These are phyloP conservation scores for Nysson spinosus DNA, from an alignment of 2,888 invertebrate species.

Conservation along the genomic window DNA sequence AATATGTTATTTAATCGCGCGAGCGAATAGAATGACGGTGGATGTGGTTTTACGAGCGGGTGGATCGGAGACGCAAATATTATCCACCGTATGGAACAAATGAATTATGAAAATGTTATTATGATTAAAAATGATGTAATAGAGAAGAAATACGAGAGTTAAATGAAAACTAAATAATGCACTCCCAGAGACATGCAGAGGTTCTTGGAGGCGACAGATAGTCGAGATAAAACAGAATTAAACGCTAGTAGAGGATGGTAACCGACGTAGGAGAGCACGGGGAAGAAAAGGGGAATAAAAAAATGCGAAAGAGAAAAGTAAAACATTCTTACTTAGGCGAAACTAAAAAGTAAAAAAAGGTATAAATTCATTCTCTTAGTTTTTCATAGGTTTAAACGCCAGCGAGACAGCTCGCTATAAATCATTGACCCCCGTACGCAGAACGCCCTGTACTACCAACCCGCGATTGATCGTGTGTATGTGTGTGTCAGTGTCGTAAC, in stretches of 20 bases:
- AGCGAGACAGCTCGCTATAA: constrained; percentile 71
- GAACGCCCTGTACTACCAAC: constrained; percentile 73
- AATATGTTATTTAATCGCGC: constrained; percentile 57
- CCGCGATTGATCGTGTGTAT: constrained; percentile 52
- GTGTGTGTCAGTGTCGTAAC: constrained; percentile 46
- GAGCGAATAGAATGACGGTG: constrained; percentile 20
- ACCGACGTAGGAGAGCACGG: constrained; percentile 31
- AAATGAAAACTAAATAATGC: constrained; percentile 14
- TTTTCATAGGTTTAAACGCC: constrained; percentile 72
- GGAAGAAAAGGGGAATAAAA: constrained; percentile 5
- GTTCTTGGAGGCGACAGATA: constrained; percentile 49
- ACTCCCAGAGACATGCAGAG: constrained; percentile 10
- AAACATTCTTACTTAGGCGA: constrained; percentile 66
- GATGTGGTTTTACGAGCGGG: constrained; percentile 10
- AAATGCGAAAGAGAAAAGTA: constrained; percentile 32
- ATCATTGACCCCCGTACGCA: constrained; percentile 70
- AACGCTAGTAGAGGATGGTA: constrained; percentile 42
- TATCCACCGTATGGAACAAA: constrained; percentile 29
- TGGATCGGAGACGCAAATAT: constrained; percentile 7
- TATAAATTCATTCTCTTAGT: constrained; percentile 74
- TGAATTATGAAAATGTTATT: constrained; percentile 55
- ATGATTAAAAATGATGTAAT: constrained; percentile 48
- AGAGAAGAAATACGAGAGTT: constrained; percentile 42
- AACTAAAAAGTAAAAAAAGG: constrained; percentile 58
- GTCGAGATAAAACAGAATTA: constrained; percentile 38